Conservation (phyloP, 2,888 invertebrate genomes). For the Beris morrisii region DNA sequence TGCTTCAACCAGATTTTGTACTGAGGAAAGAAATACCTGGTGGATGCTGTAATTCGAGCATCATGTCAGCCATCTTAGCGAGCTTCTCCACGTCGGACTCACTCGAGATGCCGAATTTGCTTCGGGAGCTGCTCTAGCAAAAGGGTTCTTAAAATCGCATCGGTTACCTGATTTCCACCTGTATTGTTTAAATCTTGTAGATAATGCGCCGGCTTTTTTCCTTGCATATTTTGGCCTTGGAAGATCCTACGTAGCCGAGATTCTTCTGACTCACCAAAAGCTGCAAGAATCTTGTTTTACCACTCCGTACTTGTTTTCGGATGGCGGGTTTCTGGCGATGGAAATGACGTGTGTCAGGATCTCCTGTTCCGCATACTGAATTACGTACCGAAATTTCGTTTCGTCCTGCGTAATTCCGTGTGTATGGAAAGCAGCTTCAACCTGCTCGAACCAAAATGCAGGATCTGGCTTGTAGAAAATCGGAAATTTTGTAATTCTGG, state of each 20-base stretch:
- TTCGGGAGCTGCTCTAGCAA: conserved; percentile 8
- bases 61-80: conserved; percentile 10
- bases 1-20: background rate
- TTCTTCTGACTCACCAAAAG: too few relatives aligned
- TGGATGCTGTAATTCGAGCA: background rate
- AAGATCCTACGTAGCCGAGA: background rate
- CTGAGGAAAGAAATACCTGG: background rate
- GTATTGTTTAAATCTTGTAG: conserved; percentile 2
- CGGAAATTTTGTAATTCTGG: too few relatives aligned
- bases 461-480: too few relatives aligned
- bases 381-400: too few relatives aligned
- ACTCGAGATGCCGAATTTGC: conserved; percentile 1
- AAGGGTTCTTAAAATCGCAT: background rate
- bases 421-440: too few relatives aligned
- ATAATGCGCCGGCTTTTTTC: conserved; percentile 14
- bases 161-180: conserved; percentile 2
- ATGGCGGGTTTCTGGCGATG: too few relatives aligned
- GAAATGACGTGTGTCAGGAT: too few relatives aligned
- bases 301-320: too few relatives aligned
- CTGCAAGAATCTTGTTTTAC: too few relatives aligned
- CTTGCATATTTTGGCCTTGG: background rate
- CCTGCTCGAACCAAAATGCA: too few relatives aligned
- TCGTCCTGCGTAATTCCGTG: too few relatives aligned
- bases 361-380: too few relatives aligned
- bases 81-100: conserved; percentile 9